These are phyloP conservation scores for Catocala nupta DNA, from an alignment of 2,888 invertebrate genomes.

Conservation along the genomic window DNA sequence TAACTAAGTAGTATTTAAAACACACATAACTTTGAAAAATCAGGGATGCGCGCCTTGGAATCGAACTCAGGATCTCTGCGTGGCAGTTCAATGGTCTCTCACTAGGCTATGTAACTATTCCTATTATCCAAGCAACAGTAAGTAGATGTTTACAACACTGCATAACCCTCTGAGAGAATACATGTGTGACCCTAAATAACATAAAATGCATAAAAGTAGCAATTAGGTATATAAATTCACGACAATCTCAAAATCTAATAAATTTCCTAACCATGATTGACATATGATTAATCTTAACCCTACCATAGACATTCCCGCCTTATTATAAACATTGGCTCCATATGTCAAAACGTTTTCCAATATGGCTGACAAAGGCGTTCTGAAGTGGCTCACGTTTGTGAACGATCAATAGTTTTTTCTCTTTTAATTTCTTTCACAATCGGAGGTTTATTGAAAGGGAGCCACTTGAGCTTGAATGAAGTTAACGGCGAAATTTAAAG, in stretches of 20 bases:
- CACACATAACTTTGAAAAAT: no score
- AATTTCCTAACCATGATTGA: slow-evolving; percentile 1
- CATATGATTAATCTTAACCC: slow-evolving; percentile 9
- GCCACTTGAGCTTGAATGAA: slow-evolving; percentile 83
- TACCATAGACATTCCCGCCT: slow-evolving; percentile 23
- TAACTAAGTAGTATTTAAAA: no score
- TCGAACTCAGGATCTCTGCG: no score
- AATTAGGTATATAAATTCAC: no score
- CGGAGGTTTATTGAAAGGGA: slow-evolving; percentile 83
- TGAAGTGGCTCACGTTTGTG: slow-evolving; percentile 82
- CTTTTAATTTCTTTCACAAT: slow-evolving; percentile 79
- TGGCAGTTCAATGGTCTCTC: no score
- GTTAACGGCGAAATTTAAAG: slow-evolving; percentile 80
- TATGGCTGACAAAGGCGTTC: slow-evolving; percentile 81
- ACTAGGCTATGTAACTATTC: no score
- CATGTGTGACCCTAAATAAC: no score
- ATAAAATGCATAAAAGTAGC: no score
- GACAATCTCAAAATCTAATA: neutral
- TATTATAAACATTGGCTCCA: slow-evolving; percentile 65
- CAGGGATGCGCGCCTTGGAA: no score
- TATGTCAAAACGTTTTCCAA: slow-evolving; percentile 81
- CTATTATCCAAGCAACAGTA: no score
- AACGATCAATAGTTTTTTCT: slow-evolving; percentile 81
- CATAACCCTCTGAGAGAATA: no score
- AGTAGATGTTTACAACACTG: no score